These are phyloP conservation scores for Sinodicranocentrus sp. DNA, from an alignment of 2,888 invertebrate genomes.

Conservation along the genomic window DNA sequence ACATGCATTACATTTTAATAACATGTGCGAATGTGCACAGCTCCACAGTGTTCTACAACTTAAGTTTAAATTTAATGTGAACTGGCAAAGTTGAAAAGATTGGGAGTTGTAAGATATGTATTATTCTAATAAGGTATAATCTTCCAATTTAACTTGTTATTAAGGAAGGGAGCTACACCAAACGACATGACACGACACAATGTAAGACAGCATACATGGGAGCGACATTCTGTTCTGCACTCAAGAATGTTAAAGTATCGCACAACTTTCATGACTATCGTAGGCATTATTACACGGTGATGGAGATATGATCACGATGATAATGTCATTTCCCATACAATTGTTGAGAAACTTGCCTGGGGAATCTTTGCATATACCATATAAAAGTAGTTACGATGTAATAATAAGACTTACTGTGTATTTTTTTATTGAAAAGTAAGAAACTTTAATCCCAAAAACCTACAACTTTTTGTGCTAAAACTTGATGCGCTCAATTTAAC, in stretches of 20 bases:
- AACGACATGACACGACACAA: too few species aligned
- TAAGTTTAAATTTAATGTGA: background rate
- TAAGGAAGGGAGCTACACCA: background rate
- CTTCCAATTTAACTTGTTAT: background rate
- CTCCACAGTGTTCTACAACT: background rate
- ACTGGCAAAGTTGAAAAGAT: background rate
- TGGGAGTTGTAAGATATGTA: background rate
- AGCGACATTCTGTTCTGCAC: background rate
- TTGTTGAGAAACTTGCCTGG: too few species aligned
- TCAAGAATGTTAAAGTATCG: background rate
- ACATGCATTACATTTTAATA: background rate
- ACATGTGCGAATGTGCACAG: background rate
- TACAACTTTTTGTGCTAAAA: too few species aligned
- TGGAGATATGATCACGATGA: background rate
- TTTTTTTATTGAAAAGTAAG: too few species aligned
- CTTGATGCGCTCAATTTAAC: too few species aligned
- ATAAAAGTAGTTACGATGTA: too few species aligned
- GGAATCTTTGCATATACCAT: too few species aligned
- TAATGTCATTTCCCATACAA: too few species aligned
- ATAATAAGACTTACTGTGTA: too few species aligned
- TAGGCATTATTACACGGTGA: background rate
- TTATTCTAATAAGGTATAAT: background rate
- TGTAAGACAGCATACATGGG: background rate
- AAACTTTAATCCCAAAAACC: too few species aligned
- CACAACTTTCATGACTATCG: background rate